Evolutionary conservation across 2,888 invertebrate genomes (phyloP).

Genomic region (Mythimna pallens): DNA sequence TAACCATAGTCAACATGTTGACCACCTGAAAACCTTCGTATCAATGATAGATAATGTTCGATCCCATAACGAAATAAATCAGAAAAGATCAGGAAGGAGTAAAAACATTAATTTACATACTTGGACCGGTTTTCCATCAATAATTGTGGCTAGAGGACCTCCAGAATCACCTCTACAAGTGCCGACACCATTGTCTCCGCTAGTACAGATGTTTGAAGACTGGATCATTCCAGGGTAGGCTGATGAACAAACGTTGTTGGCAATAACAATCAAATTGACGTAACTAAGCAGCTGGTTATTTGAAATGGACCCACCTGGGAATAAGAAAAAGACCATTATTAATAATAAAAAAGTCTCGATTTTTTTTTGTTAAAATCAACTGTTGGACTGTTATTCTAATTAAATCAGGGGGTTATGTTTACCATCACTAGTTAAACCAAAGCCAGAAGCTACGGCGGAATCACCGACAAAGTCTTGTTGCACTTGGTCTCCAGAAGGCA

Average conservation of each 20-base stretch:
- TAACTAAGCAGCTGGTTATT: constrained; percentile 64
- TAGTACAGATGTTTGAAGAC: constrained; percentile 75
- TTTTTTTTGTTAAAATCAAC: too few species aligned
- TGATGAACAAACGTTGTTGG: constrained; percentile 69
- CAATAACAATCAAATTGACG: constrained; percentile 72
- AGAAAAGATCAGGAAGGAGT: too few species aligned
- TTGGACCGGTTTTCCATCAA: constrained; percentile 64
- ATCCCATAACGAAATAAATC: neutral
- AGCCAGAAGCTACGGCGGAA: constrained; percentile 72
- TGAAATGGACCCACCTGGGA: constrained; percentile 64
- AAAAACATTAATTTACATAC: constrained; percentile 60
- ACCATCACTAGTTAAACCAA: constrained; percentile 72
- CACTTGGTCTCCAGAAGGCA: constrained; percentile 68
- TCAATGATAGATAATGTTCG: neutral
- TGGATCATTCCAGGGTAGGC: constrained; percentile 71
- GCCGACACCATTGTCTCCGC: constrained; percentile 68
- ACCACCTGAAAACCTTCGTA: neutral
- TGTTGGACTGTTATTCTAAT: too few species aligned
- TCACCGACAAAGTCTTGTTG: constrained; percentile 64
- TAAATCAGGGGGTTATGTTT: constrained; percentile 34
- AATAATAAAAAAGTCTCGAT: neutral
- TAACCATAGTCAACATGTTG: too few species aligned
- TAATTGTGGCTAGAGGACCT: constrained; percentile 73
- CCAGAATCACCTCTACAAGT: constrained; percentile 81
- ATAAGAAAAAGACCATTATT: neutral